A percentile compares a stretch with the other conserved stretches of the same genome.
phyloP scores from a whole-genome alignment of 1,140 invertebrate species.

The Acromyrmex heyeri region DNA sequence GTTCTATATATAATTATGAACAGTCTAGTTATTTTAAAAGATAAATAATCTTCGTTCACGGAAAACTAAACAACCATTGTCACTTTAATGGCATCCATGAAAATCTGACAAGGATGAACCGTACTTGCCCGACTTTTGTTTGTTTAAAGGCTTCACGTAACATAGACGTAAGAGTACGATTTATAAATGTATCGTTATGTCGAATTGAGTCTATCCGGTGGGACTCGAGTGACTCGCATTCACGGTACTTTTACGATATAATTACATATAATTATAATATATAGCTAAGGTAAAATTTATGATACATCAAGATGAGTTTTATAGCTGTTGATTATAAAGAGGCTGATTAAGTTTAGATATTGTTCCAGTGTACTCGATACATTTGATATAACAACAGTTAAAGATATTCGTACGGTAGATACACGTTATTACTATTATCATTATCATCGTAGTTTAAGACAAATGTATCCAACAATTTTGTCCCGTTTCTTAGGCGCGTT shows the following conservation, averaged over 20 bases:
- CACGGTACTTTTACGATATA: slow-evolving; percentile 43
- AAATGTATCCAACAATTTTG: slow-evolving; percentile 23
- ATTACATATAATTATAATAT: slow-evolving; percentile 30
- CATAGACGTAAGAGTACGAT: slow-evolving; percentile 34
- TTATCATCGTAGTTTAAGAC: slow-evolving; percentile 43
- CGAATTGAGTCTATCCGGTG: slow-evolving; percentile 25
- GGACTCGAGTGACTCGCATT: slow-evolving; percentile 21
- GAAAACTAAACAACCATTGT: background rate
- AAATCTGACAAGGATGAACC: background rate
- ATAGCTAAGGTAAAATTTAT: slow-evolving; percentile 46
- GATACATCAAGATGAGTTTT: slow-evolving; percentile 63
- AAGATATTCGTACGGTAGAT: slow-evolving; percentile 42
- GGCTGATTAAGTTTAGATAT: slow-evolving; percentile 78
- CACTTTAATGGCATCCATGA: background rate
- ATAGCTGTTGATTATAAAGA: slow-evolving; percentile 73
- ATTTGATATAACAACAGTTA: slow-evolving; percentile 67
- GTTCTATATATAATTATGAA: background rate
- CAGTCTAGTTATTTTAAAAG: background rate
- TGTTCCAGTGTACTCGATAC: slow-evolving; percentile 68
- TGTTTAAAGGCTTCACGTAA: slow-evolving; percentile 14
- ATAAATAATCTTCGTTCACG: background rate
- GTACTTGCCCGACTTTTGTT: background rate
- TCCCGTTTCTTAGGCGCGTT: slow-evolving; percentile 22
- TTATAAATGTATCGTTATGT: slow-evolving; percentile 13
- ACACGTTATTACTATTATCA: slow-evolving; percentile 40